A percentile compares a stretch with the other conserved stretches of the same genome.
Evolutionary conservation across 2,888 invertebrate species (phyloP).

Genomic region (Eupeodes latifasciatus): DNA sequence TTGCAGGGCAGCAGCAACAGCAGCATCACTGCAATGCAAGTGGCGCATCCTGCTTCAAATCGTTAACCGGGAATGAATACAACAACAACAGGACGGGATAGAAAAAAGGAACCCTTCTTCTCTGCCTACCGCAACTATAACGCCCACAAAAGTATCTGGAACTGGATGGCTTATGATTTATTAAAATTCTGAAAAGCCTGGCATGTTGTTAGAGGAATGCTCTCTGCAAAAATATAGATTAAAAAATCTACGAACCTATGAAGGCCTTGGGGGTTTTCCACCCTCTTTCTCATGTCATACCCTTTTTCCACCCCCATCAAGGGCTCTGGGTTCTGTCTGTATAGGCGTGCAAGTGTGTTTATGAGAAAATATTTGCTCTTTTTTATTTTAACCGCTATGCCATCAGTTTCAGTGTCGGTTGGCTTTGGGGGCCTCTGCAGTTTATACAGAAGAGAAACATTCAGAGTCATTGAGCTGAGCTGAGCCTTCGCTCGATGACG

Average conservation of each 20-base stretch:
- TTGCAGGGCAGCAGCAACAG: constrained; percentile 7
- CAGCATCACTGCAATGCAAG: constrained; percentile 54
- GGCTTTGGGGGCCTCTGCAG: background rate
- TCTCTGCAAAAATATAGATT: constrained; percentile 69
- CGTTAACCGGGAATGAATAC: constrained; percentile 35
- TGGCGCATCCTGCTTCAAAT: constrained; percentile 68
- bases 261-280: constrained; percentile 62
- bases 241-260: constrained; percentile 27
- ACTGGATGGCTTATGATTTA: constrained; percentile 74
- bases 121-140: constrained; percentile 15
- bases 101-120: constrained; percentile 10
- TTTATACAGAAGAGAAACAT: constrained; percentile 52
- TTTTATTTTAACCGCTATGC: constrained; percentile 52
- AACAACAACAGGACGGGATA: background rate
- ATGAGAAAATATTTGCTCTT: constrained; percentile 72
- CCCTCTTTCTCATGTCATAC: background rate
- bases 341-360: constrained; percentile 35
- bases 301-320: background rate
- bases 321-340: background rate
- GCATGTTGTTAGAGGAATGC: constrained; percentile 74
- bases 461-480: constrained; percentile 56
- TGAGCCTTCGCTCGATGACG: constrained; percentile 31
- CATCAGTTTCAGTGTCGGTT: constrained; percentile 35
- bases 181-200: constrained; percentile 76
- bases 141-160: constrained; percentile 55